phyloP scores from a whole-genome alignment of 2,797 vertebrate species.

The Hippoglossus hippoglossus region DNA sequence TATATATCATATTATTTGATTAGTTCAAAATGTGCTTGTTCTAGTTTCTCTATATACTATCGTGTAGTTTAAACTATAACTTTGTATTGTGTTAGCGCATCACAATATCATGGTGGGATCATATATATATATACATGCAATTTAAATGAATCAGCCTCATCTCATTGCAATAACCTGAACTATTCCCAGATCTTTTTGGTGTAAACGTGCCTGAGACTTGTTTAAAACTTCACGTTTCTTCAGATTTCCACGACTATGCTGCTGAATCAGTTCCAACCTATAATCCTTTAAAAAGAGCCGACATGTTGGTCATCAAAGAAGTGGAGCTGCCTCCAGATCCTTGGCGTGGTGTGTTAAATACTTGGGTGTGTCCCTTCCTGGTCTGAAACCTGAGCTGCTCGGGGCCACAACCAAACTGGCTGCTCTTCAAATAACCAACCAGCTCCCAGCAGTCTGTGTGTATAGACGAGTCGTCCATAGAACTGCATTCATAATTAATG shows the following conservation, averaged over 20 bases:
- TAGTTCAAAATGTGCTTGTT: not conserved
- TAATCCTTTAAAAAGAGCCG: not conserved
- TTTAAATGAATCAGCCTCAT: too few relatives aligned
- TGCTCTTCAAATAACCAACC: constrained; percentile 52
- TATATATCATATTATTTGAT: not conserved
- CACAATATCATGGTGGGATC: too few relatives aligned
- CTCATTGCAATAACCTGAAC: too few relatives aligned
- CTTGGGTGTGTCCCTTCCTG: constrained; percentile 57
- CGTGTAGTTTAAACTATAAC: too few relatives aligned
- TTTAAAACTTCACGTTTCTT: not conserved
- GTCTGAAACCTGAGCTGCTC: constrained; percentile 54
- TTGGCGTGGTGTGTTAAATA: constrained; percentile 13
- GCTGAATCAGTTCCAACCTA: too few relatives aligned
- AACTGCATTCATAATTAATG: constrained; percentile 64
- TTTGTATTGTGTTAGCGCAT: too few relatives aligned
- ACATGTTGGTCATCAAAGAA: constrained; percentile 3
- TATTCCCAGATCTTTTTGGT: too few relatives aligned
- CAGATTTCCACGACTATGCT: not conserved
- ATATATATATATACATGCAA: too few relatives aligned
- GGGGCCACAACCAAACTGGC: constrained; percentile 29
- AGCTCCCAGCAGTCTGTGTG: constrained; percentile 26
- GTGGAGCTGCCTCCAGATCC: not conserved
- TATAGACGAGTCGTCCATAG: constrained; percentile 30
- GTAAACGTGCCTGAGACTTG: too few relatives aligned
- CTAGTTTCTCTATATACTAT: too few relatives aligned